Base-by-base conservation (phyloP, 1,140 invertebrate species). In the Anoplolepis gracilipes region DNA sequence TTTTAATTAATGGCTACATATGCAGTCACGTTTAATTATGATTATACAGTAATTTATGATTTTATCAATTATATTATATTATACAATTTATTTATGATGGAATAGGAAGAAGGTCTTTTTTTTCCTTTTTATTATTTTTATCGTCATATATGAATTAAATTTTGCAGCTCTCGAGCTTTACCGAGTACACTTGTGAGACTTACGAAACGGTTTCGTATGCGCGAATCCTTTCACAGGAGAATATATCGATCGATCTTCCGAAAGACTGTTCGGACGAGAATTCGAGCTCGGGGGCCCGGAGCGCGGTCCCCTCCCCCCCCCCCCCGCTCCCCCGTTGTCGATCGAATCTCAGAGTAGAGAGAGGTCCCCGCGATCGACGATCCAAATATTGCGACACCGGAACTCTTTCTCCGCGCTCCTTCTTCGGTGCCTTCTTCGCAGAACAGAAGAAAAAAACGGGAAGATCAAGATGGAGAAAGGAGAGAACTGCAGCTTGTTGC, bases 331-430 rank as follows among this genome's bases (percentile, higher is more conserved):
- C 39, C 11, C n/a, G 67, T 61, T 88, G 87, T 88, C 87, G 87
- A 85, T 87, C 81, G 86, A 46, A 90, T 90, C 89, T 90, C 77
- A 75, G 72, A 76, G 82, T 85, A 85, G 78, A 64, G 87, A 89
- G 86, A 88, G 90, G 87, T 86, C 73, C 22, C 76, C 77, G 85
- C 87, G 86, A 91, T 86, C 86, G 82, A 87, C 89, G 92, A 92
- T 93, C 93, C 91, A 93, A 93, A 94, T 93, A 93, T 94, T 94
- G 90, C 91, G 93, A 94, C 93, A 93, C 87, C 88, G 82, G 59
- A 85, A 85, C 84, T 88, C 85, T 85, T 85, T 87, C 79, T 78
- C 76, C 42, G 55, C 67, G 65, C 78, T 82, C 28, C 25, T 22
- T 65, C 64, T 30, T 81, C 46, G 75, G 79, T 70, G 49, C 85